A percentile compares a stretch with the other conserved stretches of the same genome.
Evolutionary conservation across 2,113 vertebrate species (phyloP).

Genomic region (Acinonyx jubatus): DNA sequence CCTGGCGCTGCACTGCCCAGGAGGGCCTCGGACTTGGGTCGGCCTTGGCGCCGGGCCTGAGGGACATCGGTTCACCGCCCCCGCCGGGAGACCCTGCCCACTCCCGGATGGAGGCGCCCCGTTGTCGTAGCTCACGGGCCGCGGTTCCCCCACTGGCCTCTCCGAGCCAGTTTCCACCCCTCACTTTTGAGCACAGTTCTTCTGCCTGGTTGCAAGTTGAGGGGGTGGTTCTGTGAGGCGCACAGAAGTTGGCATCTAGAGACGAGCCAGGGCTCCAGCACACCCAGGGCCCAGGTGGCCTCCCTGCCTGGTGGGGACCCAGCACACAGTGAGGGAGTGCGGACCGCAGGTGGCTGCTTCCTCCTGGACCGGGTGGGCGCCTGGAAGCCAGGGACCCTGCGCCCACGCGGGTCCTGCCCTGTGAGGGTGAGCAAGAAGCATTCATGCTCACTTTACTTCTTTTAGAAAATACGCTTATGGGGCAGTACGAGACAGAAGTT

Average conservation of each 20-base stretch:
- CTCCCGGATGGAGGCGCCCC: neutral
- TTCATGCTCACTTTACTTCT: neutral
- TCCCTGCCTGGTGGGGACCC: neutral
- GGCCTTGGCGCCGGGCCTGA: neutral
- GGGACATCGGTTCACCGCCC: neutral
- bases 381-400: neutral
- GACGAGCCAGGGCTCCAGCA: neutral
- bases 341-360: neutral
- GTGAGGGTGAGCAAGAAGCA: too few relatives aligned
- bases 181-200: too few relatives aligned
- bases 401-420: rapidly evolving
- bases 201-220: neutral
- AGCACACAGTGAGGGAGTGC: neutral
- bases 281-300: neutral
- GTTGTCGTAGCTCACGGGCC: neutral
- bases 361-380: neutral
- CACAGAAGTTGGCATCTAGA: neutral
- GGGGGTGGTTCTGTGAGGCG: neutral
- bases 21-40: neutral
- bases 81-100: neutral
- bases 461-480: neutral
- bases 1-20: neutral
- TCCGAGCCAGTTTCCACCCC: neutral
- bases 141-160: neutral
- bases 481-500: neutral